Percentiles rank a stretch among this genome's conserved stretches.
These are phyloP conservation scores for Sturnira hondurensis DNA, from an alignment of 2,113 vertebrate genomes.

Conservation along the genomic window DNA sequence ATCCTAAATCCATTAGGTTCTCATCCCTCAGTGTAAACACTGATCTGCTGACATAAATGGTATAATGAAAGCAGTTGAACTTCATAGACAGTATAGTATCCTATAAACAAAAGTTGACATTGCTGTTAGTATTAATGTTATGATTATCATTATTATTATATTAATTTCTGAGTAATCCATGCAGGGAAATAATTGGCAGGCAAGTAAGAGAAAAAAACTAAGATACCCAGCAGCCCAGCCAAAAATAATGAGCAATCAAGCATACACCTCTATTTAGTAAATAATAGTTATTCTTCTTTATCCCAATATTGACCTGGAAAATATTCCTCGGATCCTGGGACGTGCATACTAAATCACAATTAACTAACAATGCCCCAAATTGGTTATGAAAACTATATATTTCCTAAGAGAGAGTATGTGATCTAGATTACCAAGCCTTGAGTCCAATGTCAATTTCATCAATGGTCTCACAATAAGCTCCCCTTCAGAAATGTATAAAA, in stretches of 20 bases:
- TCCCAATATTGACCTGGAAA: background rate
- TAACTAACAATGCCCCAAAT: background rate
- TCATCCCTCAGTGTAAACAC: background rate
- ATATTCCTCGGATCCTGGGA: background rate
- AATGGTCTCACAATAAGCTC: background rate
- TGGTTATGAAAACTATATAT: background rate
- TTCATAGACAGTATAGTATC: background rate
- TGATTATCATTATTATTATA: conserved; percentile 45
- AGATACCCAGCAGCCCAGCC: background rate
- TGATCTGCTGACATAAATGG: background rate
- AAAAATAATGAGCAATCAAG: background rate
- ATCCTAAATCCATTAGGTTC: background rate
- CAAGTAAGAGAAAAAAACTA: background rate
- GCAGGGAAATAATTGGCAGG: background rate
- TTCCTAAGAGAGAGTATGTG: background rate
- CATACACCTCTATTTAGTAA: background rate
- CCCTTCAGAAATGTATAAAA: background rate
- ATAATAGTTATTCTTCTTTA: background rate
- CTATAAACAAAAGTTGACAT: background rate
- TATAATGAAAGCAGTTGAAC: background rate
- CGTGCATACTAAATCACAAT: background rate
- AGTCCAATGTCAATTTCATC: background rate
- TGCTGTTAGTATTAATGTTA: conserved; percentile 18
- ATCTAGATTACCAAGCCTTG: background rate
- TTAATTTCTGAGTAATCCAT: conserved; percentile 36